Evolutionary conservation across 2,113 vertebrate species (phyloP).

Genomic region (Raja brachyura): DNA sequence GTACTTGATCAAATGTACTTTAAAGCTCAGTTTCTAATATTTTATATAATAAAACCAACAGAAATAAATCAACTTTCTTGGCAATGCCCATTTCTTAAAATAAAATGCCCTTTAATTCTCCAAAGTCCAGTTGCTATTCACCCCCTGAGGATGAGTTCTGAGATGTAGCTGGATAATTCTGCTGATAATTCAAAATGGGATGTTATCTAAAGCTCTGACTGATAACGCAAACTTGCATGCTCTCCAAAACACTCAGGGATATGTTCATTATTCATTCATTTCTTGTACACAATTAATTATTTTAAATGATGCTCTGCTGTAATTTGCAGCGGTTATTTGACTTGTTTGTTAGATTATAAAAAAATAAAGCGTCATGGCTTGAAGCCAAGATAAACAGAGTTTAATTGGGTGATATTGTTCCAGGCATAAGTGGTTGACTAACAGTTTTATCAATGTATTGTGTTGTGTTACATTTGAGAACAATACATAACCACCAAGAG

Average conservation of each 20-base stretch:
- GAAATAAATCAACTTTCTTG: background rate
- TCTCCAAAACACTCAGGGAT: background rate
- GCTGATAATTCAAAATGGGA: conserved; percentile 3
- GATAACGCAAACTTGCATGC: background rate
- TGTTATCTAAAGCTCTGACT: background rate
- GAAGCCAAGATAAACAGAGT: background rate
- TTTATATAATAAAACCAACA: background rate
- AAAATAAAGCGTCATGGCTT: background rate
- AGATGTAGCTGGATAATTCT: background rate
- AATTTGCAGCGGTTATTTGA: background rate
- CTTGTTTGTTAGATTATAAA: conserved; percentile 17
- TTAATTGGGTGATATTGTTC: conserved; percentile 23
- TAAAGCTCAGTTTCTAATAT: background rate
- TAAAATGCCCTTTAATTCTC: background rate
- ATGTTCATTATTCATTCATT: background rate
- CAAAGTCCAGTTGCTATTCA: background rate
- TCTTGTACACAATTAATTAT: background rate
- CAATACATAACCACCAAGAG: background rate
- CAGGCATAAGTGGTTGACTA: conserved; percentile 21
- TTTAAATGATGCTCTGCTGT: background rate
- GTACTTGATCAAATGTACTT: background rate
- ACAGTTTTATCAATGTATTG: background rate
- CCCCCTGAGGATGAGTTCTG: background rate
- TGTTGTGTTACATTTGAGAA: background rate
- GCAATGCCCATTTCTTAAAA: background rate